Conservation (phyloP, 1,140 invertebrate genomes). For the Drosophila setifemur region DNA sequence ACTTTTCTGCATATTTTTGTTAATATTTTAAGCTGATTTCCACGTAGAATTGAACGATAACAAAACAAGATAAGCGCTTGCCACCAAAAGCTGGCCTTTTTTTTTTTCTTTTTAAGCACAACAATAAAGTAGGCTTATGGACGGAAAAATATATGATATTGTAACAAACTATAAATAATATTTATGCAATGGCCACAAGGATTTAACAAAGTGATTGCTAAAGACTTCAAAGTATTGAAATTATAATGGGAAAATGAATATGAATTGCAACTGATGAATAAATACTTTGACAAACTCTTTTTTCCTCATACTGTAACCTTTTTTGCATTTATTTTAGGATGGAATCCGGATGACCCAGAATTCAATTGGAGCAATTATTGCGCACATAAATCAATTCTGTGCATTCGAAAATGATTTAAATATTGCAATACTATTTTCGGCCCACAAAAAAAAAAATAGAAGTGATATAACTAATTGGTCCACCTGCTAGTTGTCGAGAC, state of each 20-base stretch:
- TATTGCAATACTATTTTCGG: slow-evolving; percentile 20
- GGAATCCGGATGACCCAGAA: slow-evolving; percentile 20
- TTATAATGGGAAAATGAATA: slow-evolving; percentile 30
- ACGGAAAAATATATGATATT: slow-evolving; percentile 16
- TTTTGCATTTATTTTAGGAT: slow-evolving; percentile 4
- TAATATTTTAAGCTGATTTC: slow-evolving; percentile 76
- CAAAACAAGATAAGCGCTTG: slow-evolving; percentile 60
- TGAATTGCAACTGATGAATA: slow-evolving; percentile 7
- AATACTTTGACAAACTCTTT: slow-evolving; percentile 11
- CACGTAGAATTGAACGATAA: slow-evolving; percentile 63
- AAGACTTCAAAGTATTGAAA: slow-evolving; percentile 22
- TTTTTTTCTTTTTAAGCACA: slow-evolving; percentile 9
- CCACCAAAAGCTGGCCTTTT: slow-evolving; percentile 2
- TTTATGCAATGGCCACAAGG: slow-evolving; percentile 32
- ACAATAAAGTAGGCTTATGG: slow-evolving; percentile 24
- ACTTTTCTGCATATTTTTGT: slow-evolving; percentile 39
- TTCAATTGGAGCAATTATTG: slow-evolving; percentile 59
- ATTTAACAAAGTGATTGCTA: slow-evolving; percentile 23
- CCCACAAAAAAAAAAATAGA: slow-evolving; percentile 49
- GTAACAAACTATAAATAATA: slow-evolving; percentile 30
- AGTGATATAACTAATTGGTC: slow-evolving; percentile 55
- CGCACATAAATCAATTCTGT: slow-evolving; percentile 58
- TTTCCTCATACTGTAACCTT: neutral
- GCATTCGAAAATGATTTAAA: slow-evolving; percentile 47
- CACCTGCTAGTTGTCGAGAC: slow-evolving; percentile 55